Evolutionary conservation across 2,888 invertebrate species (phyloP).

Genomic region (Drosophila histrio): DNA sequence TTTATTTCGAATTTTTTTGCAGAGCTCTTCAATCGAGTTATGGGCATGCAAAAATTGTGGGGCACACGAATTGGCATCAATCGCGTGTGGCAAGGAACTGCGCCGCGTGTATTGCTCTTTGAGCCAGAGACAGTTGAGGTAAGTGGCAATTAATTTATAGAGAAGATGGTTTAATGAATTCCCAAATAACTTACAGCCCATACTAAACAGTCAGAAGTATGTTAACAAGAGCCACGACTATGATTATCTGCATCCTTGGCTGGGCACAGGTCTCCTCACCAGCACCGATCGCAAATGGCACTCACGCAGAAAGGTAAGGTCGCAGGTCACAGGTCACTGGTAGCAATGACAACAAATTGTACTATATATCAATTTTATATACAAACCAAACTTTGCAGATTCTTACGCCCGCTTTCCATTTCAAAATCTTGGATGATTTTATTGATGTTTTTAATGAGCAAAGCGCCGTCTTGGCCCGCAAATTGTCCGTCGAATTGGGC

Average conservation of each 20-base stretch:
- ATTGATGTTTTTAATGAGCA: constrained; percentile 88
- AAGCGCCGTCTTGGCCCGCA: constrained; percentile 85
- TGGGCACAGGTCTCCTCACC: constrained; percentile 86
- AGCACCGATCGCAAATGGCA: constrained; percentile 87
- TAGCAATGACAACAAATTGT: not conserved
- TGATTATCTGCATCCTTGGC: constrained; percentile 86
- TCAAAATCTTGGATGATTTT: constrained; percentile 88
- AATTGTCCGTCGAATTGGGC: constrained; percentile 84
- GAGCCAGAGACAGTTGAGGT: constrained; percentile 85
- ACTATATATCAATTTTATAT: not conserved
- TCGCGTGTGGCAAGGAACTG: constrained; percentile 85
- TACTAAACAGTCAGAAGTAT: constrained; percentile 86
- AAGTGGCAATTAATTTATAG: constrained; percentile 21
- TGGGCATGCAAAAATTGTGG: constrained; percentile 85
- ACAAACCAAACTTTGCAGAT: constrained; percentile 78
- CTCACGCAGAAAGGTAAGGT: constrained; percentile 85
- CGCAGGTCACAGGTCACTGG: not conserved
- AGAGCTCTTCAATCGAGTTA: constrained; percentile 85
- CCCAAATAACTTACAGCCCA: constrained; percentile 82
- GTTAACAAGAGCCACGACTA: constrained; percentile 87
- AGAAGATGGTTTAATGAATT: not conserved
- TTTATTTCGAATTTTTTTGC: constrained; percentile 33
- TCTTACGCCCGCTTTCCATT: constrained; percentile 89
- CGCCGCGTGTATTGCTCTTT: constrained; percentile 85
- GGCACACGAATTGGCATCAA: constrained; percentile 85